Percentiles rank a stretch among this genome's conserved stretches.
Evolutionary conservation across 2,113 vertebrate genomes (phyloP).

Genomic region (Phalacrocorax aristotelis): DNA sequence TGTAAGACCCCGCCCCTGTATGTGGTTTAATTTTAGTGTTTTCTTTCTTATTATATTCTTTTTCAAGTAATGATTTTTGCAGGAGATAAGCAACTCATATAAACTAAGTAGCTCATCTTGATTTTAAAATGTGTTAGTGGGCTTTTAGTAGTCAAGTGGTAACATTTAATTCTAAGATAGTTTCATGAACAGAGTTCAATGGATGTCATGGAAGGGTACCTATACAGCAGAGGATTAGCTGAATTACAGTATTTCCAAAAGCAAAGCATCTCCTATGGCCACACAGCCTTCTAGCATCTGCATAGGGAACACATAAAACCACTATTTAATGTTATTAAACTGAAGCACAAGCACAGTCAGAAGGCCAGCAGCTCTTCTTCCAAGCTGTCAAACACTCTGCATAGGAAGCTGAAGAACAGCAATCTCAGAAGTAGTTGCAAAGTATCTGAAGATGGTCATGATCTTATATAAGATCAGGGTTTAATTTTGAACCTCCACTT

Average conservation of each 20-base stretch:
- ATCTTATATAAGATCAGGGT: not conserved
- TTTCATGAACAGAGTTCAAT: not conserved
- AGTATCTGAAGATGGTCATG: not conserved
- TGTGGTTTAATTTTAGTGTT: not conserved
- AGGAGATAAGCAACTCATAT: not conserved
- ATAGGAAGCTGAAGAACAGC: not conserved
- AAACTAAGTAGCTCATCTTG: not conserved
- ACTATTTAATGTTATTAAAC: not conserved
- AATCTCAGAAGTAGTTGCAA: not conserved
- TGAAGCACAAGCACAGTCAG: not conserved
- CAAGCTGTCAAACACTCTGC: not conserved
- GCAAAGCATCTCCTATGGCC: not conserved
- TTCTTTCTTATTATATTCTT: not conserved
- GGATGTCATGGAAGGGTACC: not conserved
- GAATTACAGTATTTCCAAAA: not conserved
- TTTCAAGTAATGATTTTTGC: not conserved
- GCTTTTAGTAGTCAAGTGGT: not conserved
- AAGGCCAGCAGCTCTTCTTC: not conserved
- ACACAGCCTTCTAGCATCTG: not conserved
- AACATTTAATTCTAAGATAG: not conserved
- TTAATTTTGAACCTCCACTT: not conserved
- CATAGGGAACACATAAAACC: not conserved
- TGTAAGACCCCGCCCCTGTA: not conserved
- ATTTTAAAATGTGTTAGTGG: not conserved
- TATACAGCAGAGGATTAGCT: not conserved